These are phyloP conservation scores for Ophion obscuratus DNA, from an alignment of 2,888 invertebrate genomes.

Conservation along the genomic window DNA sequence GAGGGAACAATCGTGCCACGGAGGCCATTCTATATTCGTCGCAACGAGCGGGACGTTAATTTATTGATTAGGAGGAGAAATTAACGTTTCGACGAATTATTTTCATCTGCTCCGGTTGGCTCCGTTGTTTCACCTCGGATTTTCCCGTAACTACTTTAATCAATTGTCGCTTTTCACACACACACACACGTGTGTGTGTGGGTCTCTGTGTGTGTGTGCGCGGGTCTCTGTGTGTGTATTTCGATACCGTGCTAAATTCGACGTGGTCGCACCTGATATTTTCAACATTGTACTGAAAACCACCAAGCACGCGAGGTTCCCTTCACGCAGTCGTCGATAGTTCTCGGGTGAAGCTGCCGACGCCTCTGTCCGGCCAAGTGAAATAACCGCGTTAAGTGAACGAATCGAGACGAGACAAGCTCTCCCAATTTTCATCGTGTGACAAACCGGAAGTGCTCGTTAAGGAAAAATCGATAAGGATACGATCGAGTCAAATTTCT, in stretches of 20 bases:
- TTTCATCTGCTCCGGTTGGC: constrained; percentile 3
- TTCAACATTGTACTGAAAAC: constrained; percentile 35
- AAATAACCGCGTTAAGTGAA: too few species aligned
- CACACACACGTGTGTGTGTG: background rate
- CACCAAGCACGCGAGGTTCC: background rate
- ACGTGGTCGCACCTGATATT: constrained; percentile 23
- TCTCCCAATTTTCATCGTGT: too few species aligned
- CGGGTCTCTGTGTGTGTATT: too few species aligned
- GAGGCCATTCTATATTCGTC: constrained; percentile 12
- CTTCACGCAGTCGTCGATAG: background rate
- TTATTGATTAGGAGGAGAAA: constrained; percentile 56
- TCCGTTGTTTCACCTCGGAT: background rate
- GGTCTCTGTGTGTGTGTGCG: too few species aligned
- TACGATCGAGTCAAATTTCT: constrained; percentile 2
- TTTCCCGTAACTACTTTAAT: constrained; percentile 19
- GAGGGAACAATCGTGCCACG: background rate
- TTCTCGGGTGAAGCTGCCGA: background rate
- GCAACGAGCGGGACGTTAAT: constrained; percentile 8
- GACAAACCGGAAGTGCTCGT: background rate
- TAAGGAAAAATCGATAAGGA: constrained; percentile 19
- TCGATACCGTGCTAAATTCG: background rate
- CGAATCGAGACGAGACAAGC: too few species aligned
- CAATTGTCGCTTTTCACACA: constrained; percentile 38
- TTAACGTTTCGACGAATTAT: constrained; percentile 52
- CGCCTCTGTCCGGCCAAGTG: too few species aligned